These are phyloP conservation scores for Carassius gibelio DNA, from an alignment of 2,113 vertebrate genomes.

Conservation along the genomic window DNA sequence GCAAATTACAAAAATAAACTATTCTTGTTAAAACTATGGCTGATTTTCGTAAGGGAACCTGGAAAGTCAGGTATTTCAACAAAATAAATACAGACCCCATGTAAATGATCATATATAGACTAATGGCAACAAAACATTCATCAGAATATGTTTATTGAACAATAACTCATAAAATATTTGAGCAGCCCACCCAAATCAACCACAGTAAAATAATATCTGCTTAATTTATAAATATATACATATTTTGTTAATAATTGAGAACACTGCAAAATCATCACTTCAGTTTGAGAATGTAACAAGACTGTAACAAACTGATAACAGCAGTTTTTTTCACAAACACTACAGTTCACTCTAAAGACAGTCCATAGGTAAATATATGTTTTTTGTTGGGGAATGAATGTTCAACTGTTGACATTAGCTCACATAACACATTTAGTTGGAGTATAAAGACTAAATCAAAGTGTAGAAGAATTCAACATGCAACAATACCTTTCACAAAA, in stretches of 20 bases:
- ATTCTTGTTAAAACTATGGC: too few species aligned
- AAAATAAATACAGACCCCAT: too few species aligned
- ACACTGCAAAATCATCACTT: constrained; percentile 38
- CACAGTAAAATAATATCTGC: background rate
- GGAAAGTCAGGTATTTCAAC: too few species aligned
- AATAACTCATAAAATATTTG: constrained; percentile 1
- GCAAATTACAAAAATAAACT: too few species aligned
- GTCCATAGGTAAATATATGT: too few species aligned
- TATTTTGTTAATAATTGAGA: constrained; percentile 12
- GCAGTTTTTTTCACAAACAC: background rate
- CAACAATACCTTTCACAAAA: background rate
- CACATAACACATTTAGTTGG: background rate
- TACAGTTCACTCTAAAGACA: background rate
- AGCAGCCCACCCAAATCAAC: background rate
- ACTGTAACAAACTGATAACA: background rate
- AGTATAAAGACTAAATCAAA: background rate
- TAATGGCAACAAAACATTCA: background rate
- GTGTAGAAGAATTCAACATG: background rate
- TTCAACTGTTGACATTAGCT: background rate
- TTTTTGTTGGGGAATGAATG: background rate
- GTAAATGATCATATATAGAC: too few species aligned
- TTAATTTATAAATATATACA: constrained; percentile 37
- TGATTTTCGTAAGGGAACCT: too few species aligned
- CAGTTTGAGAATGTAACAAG: background rate
- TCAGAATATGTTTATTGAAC: constrained; percentile 13